Conservation (phyloP, 2,888 invertebrate species). For the Hypomecis punctinalis region DNA sequence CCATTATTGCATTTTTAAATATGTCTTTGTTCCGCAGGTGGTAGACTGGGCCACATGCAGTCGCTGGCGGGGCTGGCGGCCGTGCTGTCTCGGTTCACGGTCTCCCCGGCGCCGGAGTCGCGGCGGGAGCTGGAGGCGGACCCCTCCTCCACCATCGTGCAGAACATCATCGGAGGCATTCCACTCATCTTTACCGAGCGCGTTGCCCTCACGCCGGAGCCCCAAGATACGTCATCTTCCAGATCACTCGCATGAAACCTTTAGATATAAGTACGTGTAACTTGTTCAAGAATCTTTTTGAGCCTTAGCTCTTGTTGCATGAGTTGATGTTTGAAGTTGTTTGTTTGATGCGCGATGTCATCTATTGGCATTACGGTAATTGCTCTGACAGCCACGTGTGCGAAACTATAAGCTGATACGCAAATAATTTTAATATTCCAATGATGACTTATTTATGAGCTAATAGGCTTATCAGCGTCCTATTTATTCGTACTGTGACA, state of each 20-base stretch:
- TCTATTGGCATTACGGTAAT: no score
- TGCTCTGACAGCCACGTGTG: neutral
- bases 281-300: neutral
- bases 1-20: neutral
- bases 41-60: slow-evolving; percentile 69
- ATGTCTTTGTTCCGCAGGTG: slow-evolving; percentile 51
- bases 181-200: slow-evolving; percentile 55
- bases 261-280: neutral
- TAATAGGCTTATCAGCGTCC: neutral
- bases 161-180: slow-evolving; percentile 59
- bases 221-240: neutral
- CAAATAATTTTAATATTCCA: neutral
- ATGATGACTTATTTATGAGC: neutral
- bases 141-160: slow-evolving; percentile 60
- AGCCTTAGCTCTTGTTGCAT: neutral
- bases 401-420: neutral
- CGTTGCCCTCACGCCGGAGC: neutral
- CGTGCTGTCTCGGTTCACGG: slow-evolving; percentile 55
- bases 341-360: no score
- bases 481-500: neutral
- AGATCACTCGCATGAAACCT: slow-evolving; percentile 11
- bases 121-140: slow-evolving; percentile 52
- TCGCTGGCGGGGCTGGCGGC: slow-evolving; percentile 70
- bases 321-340: no score
- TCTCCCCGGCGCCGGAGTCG: slow-evolving; percentile 55